These are phyloP conservation scores for Pipa parva DNA, from an alignment of 2,113 vertebrate genomes.

Conservation along the genomic window DNA sequence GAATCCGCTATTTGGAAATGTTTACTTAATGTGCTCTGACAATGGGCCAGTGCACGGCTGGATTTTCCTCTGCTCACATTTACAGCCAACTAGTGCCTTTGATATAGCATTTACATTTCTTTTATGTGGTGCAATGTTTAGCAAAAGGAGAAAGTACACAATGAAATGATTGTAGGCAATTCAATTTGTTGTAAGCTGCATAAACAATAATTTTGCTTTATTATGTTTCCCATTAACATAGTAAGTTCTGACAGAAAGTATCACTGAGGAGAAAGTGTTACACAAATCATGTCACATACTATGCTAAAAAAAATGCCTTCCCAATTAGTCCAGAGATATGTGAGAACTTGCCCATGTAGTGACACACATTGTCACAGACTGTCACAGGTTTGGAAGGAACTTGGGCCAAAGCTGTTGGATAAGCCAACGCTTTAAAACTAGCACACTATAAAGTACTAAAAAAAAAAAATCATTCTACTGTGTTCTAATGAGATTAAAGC, in stretches of 20 bases:
- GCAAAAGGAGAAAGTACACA: conserved; percentile 22
- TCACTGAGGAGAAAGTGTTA: background rate
- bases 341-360: background rate
- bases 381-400: background rate
- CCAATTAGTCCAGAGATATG: background rate
- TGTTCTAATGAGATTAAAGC: no score
- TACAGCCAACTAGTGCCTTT: conserved; percentile 37
- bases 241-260: background rate
- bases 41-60: conserved; percentile 21
- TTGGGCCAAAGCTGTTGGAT: background rate
- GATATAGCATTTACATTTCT: conserved; percentile 23
- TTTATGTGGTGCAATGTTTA: conserved; percentile 42
- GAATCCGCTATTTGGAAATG: conserved; percentile 19
- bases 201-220: conserved; percentile 16
- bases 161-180: conserved; percentile 12
- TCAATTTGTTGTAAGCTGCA: conserved; percentile 32
- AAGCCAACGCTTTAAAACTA: no score
- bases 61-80: conserved; percentile 27
- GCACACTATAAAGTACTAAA: no score
- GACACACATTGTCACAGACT: background rate
- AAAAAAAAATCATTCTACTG: no score
- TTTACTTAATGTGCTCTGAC: conserved; percentile 34
- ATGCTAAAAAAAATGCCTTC: background rate
- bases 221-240: conserved; percentile 35
- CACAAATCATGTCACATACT: background rate